Percentiles rank a stretch among this genome's conserved stretches.
These are phyloP conservation scores for Conops quadrifasciatus DNA, from an alignment of 2,888 invertebrate species.

Conservation along the genomic window DNA sequence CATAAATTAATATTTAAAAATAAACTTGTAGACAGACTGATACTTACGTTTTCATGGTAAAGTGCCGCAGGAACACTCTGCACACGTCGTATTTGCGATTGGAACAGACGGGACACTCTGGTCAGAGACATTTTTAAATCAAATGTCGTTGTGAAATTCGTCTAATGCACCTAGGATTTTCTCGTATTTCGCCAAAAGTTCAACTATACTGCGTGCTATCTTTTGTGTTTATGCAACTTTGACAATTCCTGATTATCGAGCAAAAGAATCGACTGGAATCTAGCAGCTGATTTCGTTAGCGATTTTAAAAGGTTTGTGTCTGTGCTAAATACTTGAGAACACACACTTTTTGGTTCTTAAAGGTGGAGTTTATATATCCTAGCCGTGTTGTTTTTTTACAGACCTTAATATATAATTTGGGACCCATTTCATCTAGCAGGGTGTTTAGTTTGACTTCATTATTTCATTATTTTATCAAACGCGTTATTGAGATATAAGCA, in stretches of 20 bases:
- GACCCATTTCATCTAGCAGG: constrained; percentile 62
- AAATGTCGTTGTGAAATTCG: constrained; percentile 38
- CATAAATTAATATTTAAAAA: no score
- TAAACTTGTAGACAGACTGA: background rate
- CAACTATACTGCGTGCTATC: constrained; percentile 27
- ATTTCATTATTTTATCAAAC: background rate
- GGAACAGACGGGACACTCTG: constrained; percentile 55
- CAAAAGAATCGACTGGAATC: background rate
- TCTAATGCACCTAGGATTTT: constrained; percentile 18
- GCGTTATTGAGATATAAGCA: background rate
- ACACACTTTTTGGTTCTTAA: no score
- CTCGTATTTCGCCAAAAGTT: background rate
- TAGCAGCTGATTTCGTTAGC: constrained; percentile 32
- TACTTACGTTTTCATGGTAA: constrained; percentile 81
- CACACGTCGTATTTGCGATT: constrained; percentile 56
- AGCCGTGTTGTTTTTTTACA: no score
- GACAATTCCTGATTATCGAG: background rate
- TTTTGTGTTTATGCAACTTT: constrained; percentile 26
- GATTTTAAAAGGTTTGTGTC: background rate
- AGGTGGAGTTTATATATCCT: no score
- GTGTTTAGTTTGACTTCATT: constrained; percentile 63
- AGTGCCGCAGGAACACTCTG: constrained; percentile 69
- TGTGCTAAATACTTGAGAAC: background rate
- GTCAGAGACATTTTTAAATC: constrained; percentile 57
- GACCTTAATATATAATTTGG: no score